These are phyloP conservation scores for Nomada ruficornis DNA, from an alignment of 2,888 invertebrate species.

Conservation along the genomic window DNA sequence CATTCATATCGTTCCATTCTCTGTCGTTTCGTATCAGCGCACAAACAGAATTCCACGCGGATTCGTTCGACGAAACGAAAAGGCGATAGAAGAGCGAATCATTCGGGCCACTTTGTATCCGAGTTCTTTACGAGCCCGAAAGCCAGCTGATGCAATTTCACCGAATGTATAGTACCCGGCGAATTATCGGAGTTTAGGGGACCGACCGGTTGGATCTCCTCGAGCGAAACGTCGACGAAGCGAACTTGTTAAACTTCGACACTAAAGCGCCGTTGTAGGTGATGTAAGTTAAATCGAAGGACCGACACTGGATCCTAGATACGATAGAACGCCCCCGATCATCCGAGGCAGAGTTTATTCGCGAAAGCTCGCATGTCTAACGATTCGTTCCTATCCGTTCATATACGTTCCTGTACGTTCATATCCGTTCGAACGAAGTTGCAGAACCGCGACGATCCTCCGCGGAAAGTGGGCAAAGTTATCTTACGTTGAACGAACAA, in stretches of 20 bases:
- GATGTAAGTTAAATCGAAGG: constrained; percentile 55
- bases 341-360: constrained; percentile 16
- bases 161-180: constrained; percentile 53
- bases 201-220: constrained; percentile 43
- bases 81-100: constrained; percentile 8
- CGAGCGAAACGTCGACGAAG: constrained; percentile 45
- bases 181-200: constrained; percentile 63
- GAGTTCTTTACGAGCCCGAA: constrained; percentile 16
- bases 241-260: constrained; percentile 61
- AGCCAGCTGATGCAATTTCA: constrained; percentile 53
- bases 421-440: not conserved
- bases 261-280: constrained; percentile 44
- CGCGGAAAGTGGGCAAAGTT: not conserved
- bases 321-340: constrained; percentile 39
- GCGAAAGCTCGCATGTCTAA: not conserved
- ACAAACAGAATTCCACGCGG: not conserved
- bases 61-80: not conserved
- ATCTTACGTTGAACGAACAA: not conserved
- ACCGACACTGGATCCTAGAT: constrained; percentile 6
- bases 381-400: not conserved
- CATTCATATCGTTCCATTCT: not conserved
- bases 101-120: constrained; percentile 22
- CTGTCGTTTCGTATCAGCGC: not conserved
- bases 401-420: too few species aligned
- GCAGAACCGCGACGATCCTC: not conserved